phyloP scores from a whole-genome alignment of 2,113 vertebrate species.

The Pelecanus crispus region DNA sequence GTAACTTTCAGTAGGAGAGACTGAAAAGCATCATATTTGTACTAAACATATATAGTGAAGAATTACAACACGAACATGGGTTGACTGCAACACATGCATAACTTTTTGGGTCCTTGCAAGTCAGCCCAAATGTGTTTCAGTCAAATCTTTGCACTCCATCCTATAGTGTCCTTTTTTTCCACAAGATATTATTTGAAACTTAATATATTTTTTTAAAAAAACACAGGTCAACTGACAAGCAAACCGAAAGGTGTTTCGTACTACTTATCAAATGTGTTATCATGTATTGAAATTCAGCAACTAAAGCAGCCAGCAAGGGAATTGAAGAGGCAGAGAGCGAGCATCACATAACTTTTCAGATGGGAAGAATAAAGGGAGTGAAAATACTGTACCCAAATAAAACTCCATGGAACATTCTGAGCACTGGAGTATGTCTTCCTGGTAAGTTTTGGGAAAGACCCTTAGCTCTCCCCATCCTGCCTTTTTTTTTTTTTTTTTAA shows the following conservation, averaged over 20 bases:
- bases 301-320: background rate
- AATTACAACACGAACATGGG: background rate
- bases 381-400: background rate
- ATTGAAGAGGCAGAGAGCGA: background rate
- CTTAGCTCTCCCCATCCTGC: background rate
- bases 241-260: background rate
- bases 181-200: background rate
- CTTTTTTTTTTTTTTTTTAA: background rate
- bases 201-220: background rate
- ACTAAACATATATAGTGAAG: background rate
- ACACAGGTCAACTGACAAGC: background rate
- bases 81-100: background rate
- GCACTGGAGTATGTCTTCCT: background rate
- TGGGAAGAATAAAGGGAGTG: background rate
- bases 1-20: background rate
- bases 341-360: background rate
- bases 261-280: background rate
- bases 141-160: background rate
- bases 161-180: background rate
- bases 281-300: background rate
- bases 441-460: background rate
- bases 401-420: background rate
- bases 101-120: background rate
- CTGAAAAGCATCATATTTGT: background rate
- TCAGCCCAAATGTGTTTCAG: background rate